Conservation (phyloP, 2,888 invertebrate genomes). For the Nomada goodeniana region DNA sequence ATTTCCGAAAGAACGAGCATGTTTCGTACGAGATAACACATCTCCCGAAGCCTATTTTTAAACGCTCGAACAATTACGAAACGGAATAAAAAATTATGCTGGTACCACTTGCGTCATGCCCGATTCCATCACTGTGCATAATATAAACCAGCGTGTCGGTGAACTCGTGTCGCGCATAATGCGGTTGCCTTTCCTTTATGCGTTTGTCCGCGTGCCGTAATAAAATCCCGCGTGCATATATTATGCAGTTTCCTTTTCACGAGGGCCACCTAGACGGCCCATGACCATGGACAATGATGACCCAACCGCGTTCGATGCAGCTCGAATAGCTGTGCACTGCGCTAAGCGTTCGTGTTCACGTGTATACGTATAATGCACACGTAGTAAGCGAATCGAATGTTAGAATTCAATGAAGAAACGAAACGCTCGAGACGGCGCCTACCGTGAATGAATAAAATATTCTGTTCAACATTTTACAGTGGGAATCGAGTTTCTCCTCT, state of each 20-base stretch:
- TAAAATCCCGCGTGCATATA: conserved; percentile 74
- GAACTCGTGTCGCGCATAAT: conserved; percentile 63
- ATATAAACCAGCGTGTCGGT: conserved; percentile 61
- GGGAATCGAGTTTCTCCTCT: neutral
- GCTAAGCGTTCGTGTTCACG: neutral
- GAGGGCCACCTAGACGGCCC: conserved; percentile 74
- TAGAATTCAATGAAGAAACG: conserved; percentile 36
- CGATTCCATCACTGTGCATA: conserved; percentile 46
- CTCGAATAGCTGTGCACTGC: conserved; percentile 43
- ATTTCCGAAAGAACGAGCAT: too few species aligned
- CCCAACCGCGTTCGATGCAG: conserved; percentile 61
- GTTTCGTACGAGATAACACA: too few species aligned
- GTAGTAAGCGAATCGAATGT: conserved; percentile 24
- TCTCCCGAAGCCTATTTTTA: too few species aligned
- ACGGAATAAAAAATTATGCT: neutral
- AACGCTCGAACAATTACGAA: too few species aligned
- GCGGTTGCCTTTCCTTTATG: conserved; percentile 51
- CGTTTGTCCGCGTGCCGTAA: conserved; percentile 68
- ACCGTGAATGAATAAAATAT: conserved; percentile 36
- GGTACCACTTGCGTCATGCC: conserved; percentile 29
- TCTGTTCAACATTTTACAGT: neutral
- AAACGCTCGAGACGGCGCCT: conserved; percentile 5
- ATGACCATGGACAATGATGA: conserved; percentile 60
- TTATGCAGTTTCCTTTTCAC: conserved; percentile 75
- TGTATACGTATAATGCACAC: too few species aligned